A percentile compares a stretch with the other conserved stretches of the same genome.
Conservation (phyloP, 2,113 vertebrate species). For the Apeltes quadracus region DNA sequence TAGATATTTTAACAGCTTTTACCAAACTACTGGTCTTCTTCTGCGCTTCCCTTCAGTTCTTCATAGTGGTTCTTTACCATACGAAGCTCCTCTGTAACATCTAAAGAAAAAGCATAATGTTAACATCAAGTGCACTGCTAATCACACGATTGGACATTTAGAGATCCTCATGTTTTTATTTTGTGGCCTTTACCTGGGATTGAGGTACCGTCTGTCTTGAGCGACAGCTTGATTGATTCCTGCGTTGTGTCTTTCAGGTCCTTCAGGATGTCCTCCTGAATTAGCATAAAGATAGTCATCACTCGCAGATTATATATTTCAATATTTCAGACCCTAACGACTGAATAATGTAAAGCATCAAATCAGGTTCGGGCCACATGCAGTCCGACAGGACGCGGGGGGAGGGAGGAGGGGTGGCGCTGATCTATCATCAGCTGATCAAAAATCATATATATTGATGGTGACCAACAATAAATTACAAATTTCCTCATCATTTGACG, state of each 20-base stretch:
- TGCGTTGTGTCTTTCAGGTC: fast-evolving
- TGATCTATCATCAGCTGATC: too few species aligned
- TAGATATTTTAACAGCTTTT: too few species aligned
- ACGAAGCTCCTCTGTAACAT: background rate
- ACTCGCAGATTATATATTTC: background rate
- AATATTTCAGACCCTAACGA: background rate
- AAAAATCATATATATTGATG: too few species aligned
- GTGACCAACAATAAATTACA: too few species aligned
- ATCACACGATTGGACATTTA: background rate
- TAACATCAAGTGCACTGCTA: background rate
- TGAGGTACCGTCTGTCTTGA: slow-evolving; percentile 4
- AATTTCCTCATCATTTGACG: background rate
- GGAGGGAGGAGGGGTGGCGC: too few species aligned
- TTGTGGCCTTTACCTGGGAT: slow-evolving; percentile 46
- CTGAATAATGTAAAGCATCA: background rate
- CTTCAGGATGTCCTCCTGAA: background rate
- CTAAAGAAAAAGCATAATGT: slow-evolving; percentile 18
- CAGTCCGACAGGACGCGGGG: too few species aligned
- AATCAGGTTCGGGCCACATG: too few species aligned
- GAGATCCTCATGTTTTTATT: background rate
- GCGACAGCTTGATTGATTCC: slow-evolving; percentile 36
- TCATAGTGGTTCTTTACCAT: slow-evolving; percentile 2
- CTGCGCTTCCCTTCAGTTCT: background rate
- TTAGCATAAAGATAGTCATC: background rate
- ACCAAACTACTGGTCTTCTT: background rate